These are phyloP conservation scores for Psilanteris sp. DNA, from an alignment of 1,140 invertebrate species.

Conservation along the genomic window DNA sequence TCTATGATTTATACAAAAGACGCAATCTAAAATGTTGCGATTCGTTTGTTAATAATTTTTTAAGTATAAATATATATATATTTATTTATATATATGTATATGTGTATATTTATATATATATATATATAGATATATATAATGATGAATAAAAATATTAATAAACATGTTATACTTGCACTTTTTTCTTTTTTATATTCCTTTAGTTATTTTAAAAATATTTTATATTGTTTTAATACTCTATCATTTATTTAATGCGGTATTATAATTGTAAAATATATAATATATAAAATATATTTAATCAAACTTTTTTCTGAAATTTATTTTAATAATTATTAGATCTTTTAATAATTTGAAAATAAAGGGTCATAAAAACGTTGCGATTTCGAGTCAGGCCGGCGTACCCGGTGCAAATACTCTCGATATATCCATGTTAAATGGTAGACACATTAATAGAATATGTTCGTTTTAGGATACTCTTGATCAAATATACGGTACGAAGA, in stretches of 20 bases:
- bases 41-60: conserved; percentile 57
- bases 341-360: too few relatives aligned
- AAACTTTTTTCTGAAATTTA: too few relatives aligned
- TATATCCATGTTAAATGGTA: conserved; percentile 76
- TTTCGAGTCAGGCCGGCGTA: conserved; percentile 48
- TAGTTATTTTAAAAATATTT: conserved; percentile 10
- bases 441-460: conserved; percentile 74
- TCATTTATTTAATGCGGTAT: too few relatives aligned
- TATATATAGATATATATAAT: too few relatives aligned
- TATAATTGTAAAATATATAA: too few relatives aligned
- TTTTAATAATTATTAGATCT: too few relatives aligned
- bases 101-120: too few relatives aligned
- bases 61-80: conserved; percentile 42
- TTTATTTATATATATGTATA: too few relatives aligned
- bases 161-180: conserved; percentile 29
- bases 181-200: conserved; percentile 10
- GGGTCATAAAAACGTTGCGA: conserved; percentile 54
- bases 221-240: too few relatives aligned
- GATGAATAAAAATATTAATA: conserved; percentile 51
- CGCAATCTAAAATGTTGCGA: conserved; percentile 37
- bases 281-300: too few relatives aligned
- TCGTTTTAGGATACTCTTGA: conserved; percentile 74
- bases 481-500: conserved; percentile 63
- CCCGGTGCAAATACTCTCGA: conserved; percentile 64
- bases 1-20: conserved; percentile 6